phyloP scores from a whole-genome alignment of 1,140 invertebrate genomes.

The Colletes gigas region DNA sequence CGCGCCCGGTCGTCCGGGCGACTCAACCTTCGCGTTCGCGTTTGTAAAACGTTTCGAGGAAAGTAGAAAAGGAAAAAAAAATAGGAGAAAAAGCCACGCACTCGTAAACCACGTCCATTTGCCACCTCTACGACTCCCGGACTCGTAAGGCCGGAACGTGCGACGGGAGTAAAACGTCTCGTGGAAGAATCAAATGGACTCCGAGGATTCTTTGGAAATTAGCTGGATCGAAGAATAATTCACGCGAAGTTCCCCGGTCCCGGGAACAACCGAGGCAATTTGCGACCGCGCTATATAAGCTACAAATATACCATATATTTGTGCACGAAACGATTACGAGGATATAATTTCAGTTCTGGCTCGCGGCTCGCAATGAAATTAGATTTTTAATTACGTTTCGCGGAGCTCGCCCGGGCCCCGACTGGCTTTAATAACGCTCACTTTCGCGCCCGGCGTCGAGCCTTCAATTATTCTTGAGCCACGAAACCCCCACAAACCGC shows the following conservation, averaged over 20 bases:
- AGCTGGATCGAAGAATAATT: not conserved
- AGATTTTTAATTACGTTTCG: conserved; percentile 51
- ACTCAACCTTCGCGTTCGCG: not conserved
- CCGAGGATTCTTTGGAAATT: not conserved
- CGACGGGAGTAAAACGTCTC: not conserved
- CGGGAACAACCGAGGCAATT: conserved; percentile 12
- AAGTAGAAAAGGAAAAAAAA: conserved; percentile 6
- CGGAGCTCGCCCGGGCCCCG: not conserved
- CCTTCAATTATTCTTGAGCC: conserved; percentile 56
- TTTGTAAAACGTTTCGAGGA: conserved; percentile 37
- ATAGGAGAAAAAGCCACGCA: not conserved
- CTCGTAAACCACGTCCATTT: conserved; percentile 49
- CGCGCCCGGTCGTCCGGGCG: no score
- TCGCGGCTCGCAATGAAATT: conserved; percentile 36
- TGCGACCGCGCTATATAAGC: not conserved
- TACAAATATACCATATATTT: conserved; percentile 42
- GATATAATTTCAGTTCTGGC: conserved; percentile 27
- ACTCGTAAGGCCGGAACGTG: conserved; percentile 26
- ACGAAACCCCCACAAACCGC: not conserved
- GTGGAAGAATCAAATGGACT: no score
- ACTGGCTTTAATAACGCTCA: conserved; percentile 58
- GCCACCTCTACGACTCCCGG: not conserved
- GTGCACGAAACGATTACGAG: conserved; percentile 32
- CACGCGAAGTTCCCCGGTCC: no score
- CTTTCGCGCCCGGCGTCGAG: conserved; percentile 38